These are phyloP conservation scores for Papilio protenor DNA, from an alignment of 2,888 invertebrate genomes.

Conservation along the genomic window DNA sequence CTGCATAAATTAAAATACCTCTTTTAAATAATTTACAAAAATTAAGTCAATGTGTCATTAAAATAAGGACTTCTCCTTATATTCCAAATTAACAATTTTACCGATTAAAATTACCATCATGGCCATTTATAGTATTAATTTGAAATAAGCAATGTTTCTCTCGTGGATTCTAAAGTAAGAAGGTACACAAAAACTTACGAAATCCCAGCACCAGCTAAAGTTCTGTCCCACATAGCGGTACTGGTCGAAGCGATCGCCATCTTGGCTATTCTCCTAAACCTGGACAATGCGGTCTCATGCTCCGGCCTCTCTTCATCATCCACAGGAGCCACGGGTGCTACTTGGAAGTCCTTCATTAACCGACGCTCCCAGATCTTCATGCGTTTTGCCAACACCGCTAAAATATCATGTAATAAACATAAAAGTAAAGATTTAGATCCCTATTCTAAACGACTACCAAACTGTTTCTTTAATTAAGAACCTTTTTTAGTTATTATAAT, in stretches of 20 bases:
- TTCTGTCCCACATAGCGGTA: slow-evolving; percentile 90
- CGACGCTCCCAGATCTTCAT: slow-evolving; percentile 95
- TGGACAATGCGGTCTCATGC: slow-evolving; percentile 85
- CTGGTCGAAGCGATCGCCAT: slow-evolving; percentile 88
- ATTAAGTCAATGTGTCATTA: background rate
- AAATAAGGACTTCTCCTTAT: background rate
- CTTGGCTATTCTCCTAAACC: slow-evolving; percentile 90
- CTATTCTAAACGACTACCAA: too few relatives aligned
- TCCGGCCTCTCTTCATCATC: slow-evolving; percentile 81
- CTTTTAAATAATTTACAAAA: too few relatives aligned
- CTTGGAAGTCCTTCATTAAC: slow-evolving; percentile 94
- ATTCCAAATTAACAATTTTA: background rate
- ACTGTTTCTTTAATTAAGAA: too few relatives aligned
- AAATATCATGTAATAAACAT: slow-evolving; percentile 28
- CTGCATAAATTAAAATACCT: slow-evolving; percentile 62
- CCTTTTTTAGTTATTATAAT: too few relatives aligned
- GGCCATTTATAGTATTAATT: background rate
- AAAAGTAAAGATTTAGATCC: too few relatives aligned
- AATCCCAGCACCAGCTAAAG: slow-evolving; percentile 85
- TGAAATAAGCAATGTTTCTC: background rate
- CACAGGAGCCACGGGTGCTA: slow-evolving; percentile 88
- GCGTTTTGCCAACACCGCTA: slow-evolving; percentile 89
- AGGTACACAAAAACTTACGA: slow-evolving; percentile 70
- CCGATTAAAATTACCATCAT: background rate
- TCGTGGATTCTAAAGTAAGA: background rate